phyloP scores from a whole-genome alignment of 2,113 vertebrate genomes.

The Ailuropoda melanoleuca region DNA sequence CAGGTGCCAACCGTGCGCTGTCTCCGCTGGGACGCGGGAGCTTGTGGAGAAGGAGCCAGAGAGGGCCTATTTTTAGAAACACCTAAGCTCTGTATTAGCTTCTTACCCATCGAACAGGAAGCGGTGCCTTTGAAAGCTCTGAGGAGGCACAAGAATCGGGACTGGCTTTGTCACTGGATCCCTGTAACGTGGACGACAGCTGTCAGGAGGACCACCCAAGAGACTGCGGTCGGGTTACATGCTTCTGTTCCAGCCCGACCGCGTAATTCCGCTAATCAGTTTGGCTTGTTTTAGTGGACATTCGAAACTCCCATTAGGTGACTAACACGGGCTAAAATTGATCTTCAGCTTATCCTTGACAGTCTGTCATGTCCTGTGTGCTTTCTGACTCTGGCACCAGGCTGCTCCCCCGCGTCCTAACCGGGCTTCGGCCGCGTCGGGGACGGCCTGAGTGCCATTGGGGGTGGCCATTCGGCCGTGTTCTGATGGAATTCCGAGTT shows the following conservation, averaged over 20 bases:
- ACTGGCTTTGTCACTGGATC: neutral
- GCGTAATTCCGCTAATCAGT: neutral
- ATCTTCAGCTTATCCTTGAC: neutral
- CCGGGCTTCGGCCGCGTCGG: too few species aligned
- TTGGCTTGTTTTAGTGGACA: constrained; percentile 51
- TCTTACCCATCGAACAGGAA: neutral
- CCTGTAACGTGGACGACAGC: neutral
- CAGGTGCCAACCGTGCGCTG: fast-evolving
- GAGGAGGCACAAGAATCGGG: neutral
- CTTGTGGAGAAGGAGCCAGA: too few species aligned
- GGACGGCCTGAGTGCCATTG: fast-evolving
- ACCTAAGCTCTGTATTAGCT: neutral
- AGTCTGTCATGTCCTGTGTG: neutral
- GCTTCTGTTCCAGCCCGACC: neutral
- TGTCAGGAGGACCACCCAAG: neutral
- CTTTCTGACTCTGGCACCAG: neutral
- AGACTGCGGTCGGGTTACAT: neutral
- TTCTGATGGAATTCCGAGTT: neutral
- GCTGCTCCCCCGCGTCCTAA: neutral
- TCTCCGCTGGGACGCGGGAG: neutral
- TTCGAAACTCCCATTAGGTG: neutral
- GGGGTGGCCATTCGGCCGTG: fast-evolving
- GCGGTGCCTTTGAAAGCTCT: neutral
- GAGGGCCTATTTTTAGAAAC: neutral
- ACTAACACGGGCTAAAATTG: neutral